Evolutionary conservation across 2,797 vertebrate genomes (phyloP).

Genomic region (Poeciliopsis gracilis): DNA sequence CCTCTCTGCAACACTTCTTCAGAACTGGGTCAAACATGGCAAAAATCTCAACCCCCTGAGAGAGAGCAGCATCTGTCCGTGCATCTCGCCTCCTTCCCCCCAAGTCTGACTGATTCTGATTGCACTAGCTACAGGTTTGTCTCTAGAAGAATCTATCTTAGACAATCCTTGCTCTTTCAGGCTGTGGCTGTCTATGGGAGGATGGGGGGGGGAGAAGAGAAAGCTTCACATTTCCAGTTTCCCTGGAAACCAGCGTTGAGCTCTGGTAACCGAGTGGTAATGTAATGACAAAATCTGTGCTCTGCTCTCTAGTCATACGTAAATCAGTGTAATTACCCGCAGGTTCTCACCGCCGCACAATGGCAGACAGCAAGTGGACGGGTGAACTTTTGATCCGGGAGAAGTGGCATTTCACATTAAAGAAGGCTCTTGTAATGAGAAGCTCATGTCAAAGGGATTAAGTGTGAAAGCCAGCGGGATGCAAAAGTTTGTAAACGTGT

Average conservation of each 20-base stretch:
- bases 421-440: slow-evolving; percentile 25
- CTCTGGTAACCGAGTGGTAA: slow-evolving; percentile 81
- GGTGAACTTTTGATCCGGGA: slow-evolving; percentile 44
- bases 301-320: slow-evolving; percentile 74
- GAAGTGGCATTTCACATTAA: slow-evolving; percentile 26
- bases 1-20: slow-evolving; percentile 53
- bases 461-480: slow-evolving; percentile 18
- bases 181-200: slow-evolving; percentile 76
- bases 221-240: slow-evolving; percentile 86
- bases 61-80: slow-evolving; percentile 49
- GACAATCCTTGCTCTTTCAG: slow-evolving; percentile 80
- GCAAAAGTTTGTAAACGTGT: slow-evolving; percentile 1
- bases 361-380: slow-evolving; percentile 21
- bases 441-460: slow-evolving; percentile 23
- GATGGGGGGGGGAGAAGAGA: slow-evolving; percentile 32
- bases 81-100: slow-evolving; percentile 11
- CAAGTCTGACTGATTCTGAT: slow-evolving; percentile 62
- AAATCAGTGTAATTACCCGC: slow-evolving; percentile 78
- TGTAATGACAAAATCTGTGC: slow-evolving; percentile 77
- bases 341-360: slow-evolving; percentile 67
- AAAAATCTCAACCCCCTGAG: slow-evolving; percentile 37
- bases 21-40: slow-evolving; percentile 57
- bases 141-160: slow-evolving; percentile 83
- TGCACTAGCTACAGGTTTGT: slow-evolving; percentile 76
- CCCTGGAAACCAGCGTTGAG: slow-evolving; percentile 84